Evolutionary conservation across 2,888 invertebrate species (phyloP), one percentile per base, ranked within the genome.

Genomic region (Serripes groenlandicus): DNA sequence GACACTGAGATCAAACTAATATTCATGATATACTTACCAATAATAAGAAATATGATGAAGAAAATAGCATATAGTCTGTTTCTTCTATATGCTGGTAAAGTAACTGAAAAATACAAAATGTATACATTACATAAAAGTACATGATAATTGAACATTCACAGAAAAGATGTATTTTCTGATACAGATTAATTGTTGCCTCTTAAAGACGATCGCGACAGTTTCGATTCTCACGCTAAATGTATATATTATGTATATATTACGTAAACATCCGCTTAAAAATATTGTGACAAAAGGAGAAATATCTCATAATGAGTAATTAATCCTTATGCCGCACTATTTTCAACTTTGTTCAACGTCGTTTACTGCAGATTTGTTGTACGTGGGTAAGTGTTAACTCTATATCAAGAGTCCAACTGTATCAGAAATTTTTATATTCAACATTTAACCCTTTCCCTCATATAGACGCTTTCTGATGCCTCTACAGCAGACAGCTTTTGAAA

Each of bases 61-160:
- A 92, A 94, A 3, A 94, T 64, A 21, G 92, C 89, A 81, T 90
- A 93, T 15, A 94, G 83, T 83, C 94, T 85, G 87, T 94, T 94
- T 28, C 86, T 76, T 56, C 90, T 91, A 88, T 94, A 94, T 0
- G 94, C 93, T 35, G 94, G 94, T 88, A 94, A 90, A 56, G 91
- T 94, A 4, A 94, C 94, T 94, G 92, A 72, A 91, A 91, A 56
- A 42, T 34, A 62, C 58, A 34, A 54, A 49, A 69, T 15, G 3
- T 62, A 62, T 11, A 54, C n/a, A 11, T 49, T 2, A 5, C 18
- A 1, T 49, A 49, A 49, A 49, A 49, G 49, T 49, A 49, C 49
- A 49, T 21, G 49, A 21, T 30, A 9, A 66, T 4, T 15, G 15
- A 66, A n/a, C 9, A 66, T 15, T 15, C 9, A 11, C 9, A 15